phyloP scores from a whole-genome alignment of 2,797 vertebrate species.

The Lithobates pipiens region DNA sequence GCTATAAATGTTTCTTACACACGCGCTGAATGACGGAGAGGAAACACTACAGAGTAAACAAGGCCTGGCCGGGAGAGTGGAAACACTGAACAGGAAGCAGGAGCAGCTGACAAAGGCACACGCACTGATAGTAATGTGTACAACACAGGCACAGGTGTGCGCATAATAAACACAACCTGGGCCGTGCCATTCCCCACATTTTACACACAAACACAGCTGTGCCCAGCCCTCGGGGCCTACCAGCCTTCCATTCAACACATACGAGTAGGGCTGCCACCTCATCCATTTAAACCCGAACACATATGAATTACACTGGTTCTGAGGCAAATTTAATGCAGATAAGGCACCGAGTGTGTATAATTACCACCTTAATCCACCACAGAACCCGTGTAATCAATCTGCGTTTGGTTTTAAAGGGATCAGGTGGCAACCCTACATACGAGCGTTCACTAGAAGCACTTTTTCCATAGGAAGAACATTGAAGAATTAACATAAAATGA shows the following conservation, averaged over 20 bases:
- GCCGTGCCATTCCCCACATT: neutral
- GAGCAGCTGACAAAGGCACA: conserved; percentile 27
- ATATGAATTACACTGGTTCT: no score
- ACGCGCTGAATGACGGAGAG: conserved; percentile 7
- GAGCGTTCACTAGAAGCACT: no score
- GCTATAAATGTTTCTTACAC: conserved; percentile 27
- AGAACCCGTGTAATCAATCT: no score
- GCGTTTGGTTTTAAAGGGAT: no score
- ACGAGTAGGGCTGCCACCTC: no score
- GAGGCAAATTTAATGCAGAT: no score
- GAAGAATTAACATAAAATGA: no score
- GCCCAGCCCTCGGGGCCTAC: conserved; percentile 9
- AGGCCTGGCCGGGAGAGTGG: conserved; percentile 6
- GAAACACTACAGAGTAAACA: conserved; percentile 58
- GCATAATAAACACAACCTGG: conserved; percentile 26
- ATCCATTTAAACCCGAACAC: no score
- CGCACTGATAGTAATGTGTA: conserved; percentile 20
- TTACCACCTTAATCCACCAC: no score
- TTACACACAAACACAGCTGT: conserved; percentile 39
- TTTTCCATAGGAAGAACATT: no score
- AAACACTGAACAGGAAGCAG: conserved; percentile 23
- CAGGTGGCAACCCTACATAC: no score
- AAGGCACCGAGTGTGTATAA: no score
- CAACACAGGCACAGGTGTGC: conserved; percentile 37
- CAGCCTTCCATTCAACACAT: neutral